Evolutionary conservation across 2,113 vertebrate genomes (phyloP).

Genomic region (Tragulus kanchil): DNA sequence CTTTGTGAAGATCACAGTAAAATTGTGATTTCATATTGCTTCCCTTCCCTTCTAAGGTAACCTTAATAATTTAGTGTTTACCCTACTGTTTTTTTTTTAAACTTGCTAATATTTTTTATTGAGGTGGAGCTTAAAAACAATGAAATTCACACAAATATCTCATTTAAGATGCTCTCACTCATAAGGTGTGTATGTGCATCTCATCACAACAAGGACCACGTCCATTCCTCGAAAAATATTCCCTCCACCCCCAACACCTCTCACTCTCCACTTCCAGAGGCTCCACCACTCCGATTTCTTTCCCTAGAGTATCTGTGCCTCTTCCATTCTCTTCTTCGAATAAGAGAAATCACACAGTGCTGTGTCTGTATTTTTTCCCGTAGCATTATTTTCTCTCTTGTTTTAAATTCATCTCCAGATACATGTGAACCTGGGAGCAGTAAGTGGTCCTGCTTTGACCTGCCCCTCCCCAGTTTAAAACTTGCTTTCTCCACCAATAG

Average conservation of each 20-base stretch:
- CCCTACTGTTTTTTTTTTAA: not conserved
- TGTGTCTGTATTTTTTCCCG: conserved; percentile 7
- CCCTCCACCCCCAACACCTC: not conserved
- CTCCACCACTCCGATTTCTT: not conserved
- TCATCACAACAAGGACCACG: not conserved
- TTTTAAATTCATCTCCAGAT: not conserved
- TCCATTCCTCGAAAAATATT: not conserved
- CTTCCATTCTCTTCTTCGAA: not conserved
- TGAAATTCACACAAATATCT: not conserved
- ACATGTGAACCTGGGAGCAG: not conserved
- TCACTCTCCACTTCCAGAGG: not conserved
- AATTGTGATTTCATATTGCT: not conserved
- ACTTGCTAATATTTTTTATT: not conserved
- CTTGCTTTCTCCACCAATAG: not conserved
- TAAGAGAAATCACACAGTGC: not conserved
- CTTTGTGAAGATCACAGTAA: not conserved
- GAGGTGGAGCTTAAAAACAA: conserved; percentile 34
- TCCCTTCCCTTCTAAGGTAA: not conserved
- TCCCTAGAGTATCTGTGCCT: not conserved
- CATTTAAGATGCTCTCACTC: not conserved
- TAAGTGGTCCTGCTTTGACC: not conserved
- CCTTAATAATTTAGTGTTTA: not conserved
- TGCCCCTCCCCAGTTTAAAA: not conserved
- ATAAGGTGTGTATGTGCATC: not conserved
- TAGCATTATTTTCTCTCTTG: not conserved